A percentile compares a stretch with the other conserved stretches of the same genome.
Conservation (phyloP, 2,113 vertebrate species). For the Coreoperca whiteheadi region DNA sequence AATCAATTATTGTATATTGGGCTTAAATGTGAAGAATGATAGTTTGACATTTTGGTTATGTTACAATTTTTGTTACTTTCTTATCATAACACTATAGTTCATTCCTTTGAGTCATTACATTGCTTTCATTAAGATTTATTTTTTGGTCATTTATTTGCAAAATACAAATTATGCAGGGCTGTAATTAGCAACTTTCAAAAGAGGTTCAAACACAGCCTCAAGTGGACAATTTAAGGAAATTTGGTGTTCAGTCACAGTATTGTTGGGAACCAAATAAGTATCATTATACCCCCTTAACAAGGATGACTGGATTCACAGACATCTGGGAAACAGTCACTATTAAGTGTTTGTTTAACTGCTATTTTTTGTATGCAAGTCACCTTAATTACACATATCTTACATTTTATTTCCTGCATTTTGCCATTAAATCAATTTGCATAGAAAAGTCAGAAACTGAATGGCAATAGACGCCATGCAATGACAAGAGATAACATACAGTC, state of each 20-base stretch:
- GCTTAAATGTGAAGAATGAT: neutral
- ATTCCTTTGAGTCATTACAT: no score
- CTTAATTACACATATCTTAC: neutral
- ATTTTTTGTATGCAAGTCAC: neutral
- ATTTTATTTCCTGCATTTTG: neutral
- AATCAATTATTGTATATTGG: neutral
- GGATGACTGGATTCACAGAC: neutral
- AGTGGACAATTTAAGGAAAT: neutral
- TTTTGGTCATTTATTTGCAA: no score
- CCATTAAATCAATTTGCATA: neutral
- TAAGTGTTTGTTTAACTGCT: neutral
- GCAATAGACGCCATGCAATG: no score
- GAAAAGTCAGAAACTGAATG: no score
- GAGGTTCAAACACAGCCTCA: neutral
- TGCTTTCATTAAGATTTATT: no score
- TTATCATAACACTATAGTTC: neutral
- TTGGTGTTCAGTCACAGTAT: neutral
- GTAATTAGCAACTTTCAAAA: neutral
- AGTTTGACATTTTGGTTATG: neutral
- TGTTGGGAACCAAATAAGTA: constrained; percentile 11
- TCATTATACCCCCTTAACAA: neutral
- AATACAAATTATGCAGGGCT: neutral
- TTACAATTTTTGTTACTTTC: neutral
- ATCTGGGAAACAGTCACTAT: no score
- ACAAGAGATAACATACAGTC: no score